These are phyloP conservation scores for Casuarius casuarius DNA, from an alignment of 2,113 vertebrate genomes.

Conservation along the genomic window DNA sequence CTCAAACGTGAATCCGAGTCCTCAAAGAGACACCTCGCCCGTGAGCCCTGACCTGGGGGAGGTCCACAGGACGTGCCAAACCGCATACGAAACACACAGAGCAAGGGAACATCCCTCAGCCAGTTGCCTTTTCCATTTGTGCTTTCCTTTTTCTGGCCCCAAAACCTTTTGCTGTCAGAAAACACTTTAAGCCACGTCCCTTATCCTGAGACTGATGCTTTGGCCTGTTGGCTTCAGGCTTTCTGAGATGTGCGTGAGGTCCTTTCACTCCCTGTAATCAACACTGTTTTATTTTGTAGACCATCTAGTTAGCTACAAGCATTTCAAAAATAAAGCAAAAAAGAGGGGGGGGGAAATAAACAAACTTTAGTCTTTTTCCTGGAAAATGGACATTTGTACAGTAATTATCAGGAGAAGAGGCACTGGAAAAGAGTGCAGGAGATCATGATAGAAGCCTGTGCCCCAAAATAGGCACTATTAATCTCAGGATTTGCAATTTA, in stretches of 20 bases:
- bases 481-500: not conserved
- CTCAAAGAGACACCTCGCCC: not conserved
- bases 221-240: not conserved
- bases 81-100: not conserved
- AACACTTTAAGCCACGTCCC: accelerated
- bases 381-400: not conserved
- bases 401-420: not conserved
- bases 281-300: not conserved
- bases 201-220: not conserved
- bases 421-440: not conserved
- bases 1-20: not conserved
- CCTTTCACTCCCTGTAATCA: not conserved
- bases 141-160: not conserved
- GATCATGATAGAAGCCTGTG: not conserved
- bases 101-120: not conserved
- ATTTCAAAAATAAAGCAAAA: not conserved
- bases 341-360: not conserved
- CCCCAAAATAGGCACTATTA: not conserved
- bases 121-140: not conserved
- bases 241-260: not conserved
- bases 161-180: not conserved
- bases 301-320: not conserved
- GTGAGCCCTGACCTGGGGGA: not conserved
- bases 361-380: not conserved
- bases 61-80: not conserved